Evolutionary conservation across 2,113 vertebrate species (phyloP), one percentile per base, ranked within the genome.

Genomic region (Mixornis gularis): DNA sequence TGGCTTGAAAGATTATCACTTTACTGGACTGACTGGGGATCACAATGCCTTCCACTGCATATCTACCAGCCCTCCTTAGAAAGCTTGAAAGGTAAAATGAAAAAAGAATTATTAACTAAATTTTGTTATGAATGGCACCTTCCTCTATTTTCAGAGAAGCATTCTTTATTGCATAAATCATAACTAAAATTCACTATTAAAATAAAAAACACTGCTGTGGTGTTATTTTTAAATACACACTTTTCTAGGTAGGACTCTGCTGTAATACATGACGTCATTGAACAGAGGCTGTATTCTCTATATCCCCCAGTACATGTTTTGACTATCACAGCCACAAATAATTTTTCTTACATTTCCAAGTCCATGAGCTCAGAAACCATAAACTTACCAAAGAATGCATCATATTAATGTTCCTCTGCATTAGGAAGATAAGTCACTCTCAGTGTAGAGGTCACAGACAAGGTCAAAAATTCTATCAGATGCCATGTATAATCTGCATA

Each of bases 261-360:
- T 79, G 38, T 10, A 59, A 81, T 26, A 40, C 21, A 38, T 62
- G 13, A 18, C n/a, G 24, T n/a, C 52, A 13, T 19, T 53, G 71
- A 83, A 38, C 19, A 82, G 44, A 40, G 30, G 9, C 32, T 55
- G 4, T 64, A 18, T 53, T 62, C 46, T 49, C 7, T 38, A 4
- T 24, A 41, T 64, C 56, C 27, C 3, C 0, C 29, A 21, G 4
- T 26, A 38, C 10, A 2, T 1, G 6, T 18, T 58, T 25, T n/a
- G 18, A 51, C 38, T 53, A 1, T 79, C 83, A 70, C 25, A 79
- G 49, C 66, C 58, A 38, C 55, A 69, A 44, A 40, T 21, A 55
- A 44, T 19, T 72, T 51, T 27, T 34, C 7, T 59, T 65, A 29
- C 10, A 6, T 79, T 86, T 80, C 40, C 32, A 62, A 62, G 9